Evolutionary conservation across 2,888 invertebrate species (phyloP).

Genomic region (Arenicola marina): DNA sequence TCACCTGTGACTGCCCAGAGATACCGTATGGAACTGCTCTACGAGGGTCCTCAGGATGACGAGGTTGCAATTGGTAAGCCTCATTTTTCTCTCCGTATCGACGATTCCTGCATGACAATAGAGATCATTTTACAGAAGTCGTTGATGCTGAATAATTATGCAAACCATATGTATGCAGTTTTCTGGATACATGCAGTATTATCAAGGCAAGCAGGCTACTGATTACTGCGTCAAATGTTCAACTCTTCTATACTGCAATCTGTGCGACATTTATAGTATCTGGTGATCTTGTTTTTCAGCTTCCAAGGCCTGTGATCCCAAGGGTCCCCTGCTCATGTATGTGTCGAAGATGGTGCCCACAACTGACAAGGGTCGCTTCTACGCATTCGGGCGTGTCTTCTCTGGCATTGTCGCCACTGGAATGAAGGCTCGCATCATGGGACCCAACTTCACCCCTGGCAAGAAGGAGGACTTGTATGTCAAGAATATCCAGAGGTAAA

Average conservation of each 20-base stretch:
- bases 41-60: conserved; percentile 97
- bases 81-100: too few species aligned
- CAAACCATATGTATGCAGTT: neutral
- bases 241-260: neutral
- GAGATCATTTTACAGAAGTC: too few species aligned
- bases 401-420: conserved; percentile 80
- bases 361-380: conserved; percentile 99
- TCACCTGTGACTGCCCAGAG: conserved; percentile 98
- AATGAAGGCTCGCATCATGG: conserved; percentile 90
- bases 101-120: too few species aligned
- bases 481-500: conserved; percentile 89
- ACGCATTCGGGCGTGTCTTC: conserved; percentile 99
- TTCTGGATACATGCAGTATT: neutral
- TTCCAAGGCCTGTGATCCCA: conserved; percentile 86
- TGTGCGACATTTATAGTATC: neutral
- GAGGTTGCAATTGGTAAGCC: conserved; percentile 81
- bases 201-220: too few species aligned
- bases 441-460: conserved; percentile 96
- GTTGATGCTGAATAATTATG: neutral
- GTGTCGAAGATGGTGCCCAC: conserved; percentile 99
- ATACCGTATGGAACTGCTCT: conserved; percentile 98
- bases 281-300: conserved; percentile 43
- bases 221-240: too few species aligned
- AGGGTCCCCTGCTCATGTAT: conserved; percentile 99
- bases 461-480: conserved; percentile 99